A percentile compares a stretch with the other conserved stretches of the same genome.
Conservation (phyloP, 2,797 vertebrate species). For the Telmatherina bonti region DNA sequence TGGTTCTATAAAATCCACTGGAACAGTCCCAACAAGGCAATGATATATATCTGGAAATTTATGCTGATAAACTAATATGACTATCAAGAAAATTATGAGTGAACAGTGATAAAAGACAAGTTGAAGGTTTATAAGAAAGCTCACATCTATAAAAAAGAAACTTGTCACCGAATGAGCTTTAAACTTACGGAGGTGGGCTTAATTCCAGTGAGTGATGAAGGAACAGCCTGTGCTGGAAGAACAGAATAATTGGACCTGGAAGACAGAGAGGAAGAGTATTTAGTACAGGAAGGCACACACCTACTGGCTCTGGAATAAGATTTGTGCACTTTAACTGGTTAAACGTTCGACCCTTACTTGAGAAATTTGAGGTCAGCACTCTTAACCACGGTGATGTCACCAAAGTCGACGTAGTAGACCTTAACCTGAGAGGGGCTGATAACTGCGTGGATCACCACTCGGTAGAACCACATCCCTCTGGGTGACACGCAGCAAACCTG, state of each 20-base stretch:
- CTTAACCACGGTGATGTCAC: conserved; percentile 81
- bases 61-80: no score
- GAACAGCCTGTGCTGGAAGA: conserved; percentile 93
- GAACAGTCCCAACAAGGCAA: background rate
- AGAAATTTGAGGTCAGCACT: conserved; percentile 89
- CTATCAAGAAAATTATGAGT: no score
- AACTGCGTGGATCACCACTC: conserved; percentile 88
- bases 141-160: background rate
- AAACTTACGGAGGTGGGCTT: conserved; percentile 81
- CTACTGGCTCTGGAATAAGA: background rate
- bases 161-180: background rate
- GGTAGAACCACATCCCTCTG: conserved; percentile 90
- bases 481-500: conserved; percentile 90
- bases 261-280: conserved; percentile 1
- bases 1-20: background rate
- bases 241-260: conserved; percentile 87
- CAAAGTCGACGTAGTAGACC: conserved; percentile 93
- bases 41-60: no score
- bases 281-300: background rate
- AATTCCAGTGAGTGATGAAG: conserved; percentile 87
- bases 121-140: background rate
- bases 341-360: conserved; percentile 84
- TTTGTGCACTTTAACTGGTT: background rate
- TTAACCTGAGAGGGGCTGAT: conserved; percentile 84
- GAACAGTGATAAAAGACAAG: no score